A percentile compares a stretch with the other conserved stretches of the same genome.
These are phyloP conservation scores for Botia kubotai DNA, from an alignment of 2,797 vertebrate genomes.

Conservation along the genomic window DNA sequence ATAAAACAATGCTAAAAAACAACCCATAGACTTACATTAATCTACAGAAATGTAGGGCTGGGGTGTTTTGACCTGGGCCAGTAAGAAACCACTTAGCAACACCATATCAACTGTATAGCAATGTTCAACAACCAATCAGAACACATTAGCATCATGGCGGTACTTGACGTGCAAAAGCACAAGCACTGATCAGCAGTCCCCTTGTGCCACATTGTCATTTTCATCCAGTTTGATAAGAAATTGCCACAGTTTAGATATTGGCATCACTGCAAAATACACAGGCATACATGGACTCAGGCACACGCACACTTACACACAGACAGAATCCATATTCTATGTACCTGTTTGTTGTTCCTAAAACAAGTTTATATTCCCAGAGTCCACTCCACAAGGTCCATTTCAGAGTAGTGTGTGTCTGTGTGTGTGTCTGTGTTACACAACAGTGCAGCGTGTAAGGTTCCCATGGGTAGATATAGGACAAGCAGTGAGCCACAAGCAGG, in stretches of 20 bases:
- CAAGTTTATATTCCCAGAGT: conserved; percentile 7
- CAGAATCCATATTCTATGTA: background rate
- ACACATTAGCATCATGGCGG: too few relatives aligned
- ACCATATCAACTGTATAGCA: too few relatives aligned
- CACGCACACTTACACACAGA: conserved; percentile 4
- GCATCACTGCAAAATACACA: conserved; percentile 28
- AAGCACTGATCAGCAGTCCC: background rate
- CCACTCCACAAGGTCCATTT: conserved; percentile 15
- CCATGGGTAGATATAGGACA: conserved; percentile 31
- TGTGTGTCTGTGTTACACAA: conserved; percentile 10
- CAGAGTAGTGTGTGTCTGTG: conserved; percentile 3
- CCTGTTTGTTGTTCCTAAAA: conserved; percentile 26
- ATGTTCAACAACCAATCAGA: too few relatives aligned
- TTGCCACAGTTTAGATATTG: background rate
- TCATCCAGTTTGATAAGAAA: background rate
- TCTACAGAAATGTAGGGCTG: too few relatives aligned
- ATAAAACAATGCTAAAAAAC: too few relatives aligned
- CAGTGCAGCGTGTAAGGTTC: background rate
- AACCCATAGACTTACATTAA: too few relatives aligned
- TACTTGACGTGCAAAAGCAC: background rate
- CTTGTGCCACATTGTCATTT: background rate
- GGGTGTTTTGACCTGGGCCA: background rate
- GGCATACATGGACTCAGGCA: background rate
- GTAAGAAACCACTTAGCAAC: background rate
- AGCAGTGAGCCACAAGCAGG: background rate